A percentile compares a stretch with the other conserved stretches of the same genome.
Conservation (phyloP, 2,113 vertebrate genomes). For the Stigmatopora nigra region DNA sequence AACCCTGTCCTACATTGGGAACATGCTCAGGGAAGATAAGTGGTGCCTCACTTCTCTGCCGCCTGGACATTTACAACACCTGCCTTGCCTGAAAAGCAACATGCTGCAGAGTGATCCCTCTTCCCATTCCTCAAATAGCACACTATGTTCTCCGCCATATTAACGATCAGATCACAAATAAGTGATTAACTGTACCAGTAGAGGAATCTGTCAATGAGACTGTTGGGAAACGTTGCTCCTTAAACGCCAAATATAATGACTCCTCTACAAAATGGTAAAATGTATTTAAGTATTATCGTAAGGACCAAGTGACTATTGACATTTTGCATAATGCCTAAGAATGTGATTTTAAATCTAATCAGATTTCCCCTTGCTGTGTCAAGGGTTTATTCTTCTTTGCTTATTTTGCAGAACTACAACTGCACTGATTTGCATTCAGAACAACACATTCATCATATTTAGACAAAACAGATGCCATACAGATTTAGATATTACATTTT, state of each 20-base stretch:
- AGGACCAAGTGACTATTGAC: not conserved
- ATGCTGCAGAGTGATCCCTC: not conserved
- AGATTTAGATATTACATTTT: not conserved
- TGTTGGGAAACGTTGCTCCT: not conserved
- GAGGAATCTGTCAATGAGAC: not conserved
- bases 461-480: not conserved
- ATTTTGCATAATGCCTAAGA: not conserved
- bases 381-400: not conserved
- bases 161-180: not conserved
- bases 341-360: not conserved
- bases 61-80: slow-evolving; percentile 4
- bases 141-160: not conserved
- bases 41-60: not conserved
- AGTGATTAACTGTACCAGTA: not conserved
- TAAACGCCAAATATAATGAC: not conserved
- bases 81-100: slow-evolving; percentile 2
- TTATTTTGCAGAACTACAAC: not conserved
- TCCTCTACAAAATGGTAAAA: not conserved
- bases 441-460: not conserved
- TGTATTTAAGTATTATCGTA: not conserved
- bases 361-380: not conserved
- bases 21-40: not conserved
- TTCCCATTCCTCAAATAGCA: slow-evolving; percentile 1
- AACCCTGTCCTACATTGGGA: not conserved
- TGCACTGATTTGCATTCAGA: not conserved